Percentiles rank a stretch among this genome's conserved stretches.
phyloP scores from a whole-genome alignment of 2,797 vertebrate genomes.

The Hapalemur alaotrensis region DNA sequence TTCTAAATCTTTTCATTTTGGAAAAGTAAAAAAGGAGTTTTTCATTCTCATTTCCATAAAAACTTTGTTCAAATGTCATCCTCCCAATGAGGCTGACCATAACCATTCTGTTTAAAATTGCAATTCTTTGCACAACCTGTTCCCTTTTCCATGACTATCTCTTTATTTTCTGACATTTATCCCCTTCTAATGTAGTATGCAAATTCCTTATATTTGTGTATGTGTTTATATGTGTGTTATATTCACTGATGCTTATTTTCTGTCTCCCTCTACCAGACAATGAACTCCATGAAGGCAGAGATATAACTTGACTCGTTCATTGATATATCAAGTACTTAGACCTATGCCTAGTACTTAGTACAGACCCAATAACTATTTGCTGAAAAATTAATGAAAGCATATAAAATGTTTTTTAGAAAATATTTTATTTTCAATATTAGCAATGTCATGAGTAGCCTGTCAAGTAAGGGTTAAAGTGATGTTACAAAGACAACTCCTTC shows the following conservation, averaged over 20 bases:
- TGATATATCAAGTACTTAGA: not conserved
- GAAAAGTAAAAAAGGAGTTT: not conserved
- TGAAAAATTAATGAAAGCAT: not conserved
- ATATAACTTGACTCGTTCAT: not conserved
- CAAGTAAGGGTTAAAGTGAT: not conserved
- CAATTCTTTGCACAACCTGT: fast-evolving
- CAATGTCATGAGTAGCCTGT: not conserved
- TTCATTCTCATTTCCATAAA: not conserved
- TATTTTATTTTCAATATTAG: not conserved
- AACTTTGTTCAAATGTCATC: not conserved
- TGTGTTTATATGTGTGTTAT: not conserved
- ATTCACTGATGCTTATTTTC: not conserved
- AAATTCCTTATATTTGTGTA: not conserved
- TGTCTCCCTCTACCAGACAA: not conserved
- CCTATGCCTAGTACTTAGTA: not conserved
- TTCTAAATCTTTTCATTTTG: not conserved
- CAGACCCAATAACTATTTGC: not conserved
- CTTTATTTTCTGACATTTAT: not conserved
- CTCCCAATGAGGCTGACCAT: not conserved
- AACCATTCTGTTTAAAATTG: not conserved
- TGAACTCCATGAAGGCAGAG: not conserved
- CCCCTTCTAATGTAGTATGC: not conserved
- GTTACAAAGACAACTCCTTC: not conserved
- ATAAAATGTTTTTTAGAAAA: not conserved
- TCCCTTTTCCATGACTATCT: fast-evolving